Evolutionary conservation across 2,888 invertebrate genomes (phyloP).

Genomic region (Subacronicta megacephala): DNA sequence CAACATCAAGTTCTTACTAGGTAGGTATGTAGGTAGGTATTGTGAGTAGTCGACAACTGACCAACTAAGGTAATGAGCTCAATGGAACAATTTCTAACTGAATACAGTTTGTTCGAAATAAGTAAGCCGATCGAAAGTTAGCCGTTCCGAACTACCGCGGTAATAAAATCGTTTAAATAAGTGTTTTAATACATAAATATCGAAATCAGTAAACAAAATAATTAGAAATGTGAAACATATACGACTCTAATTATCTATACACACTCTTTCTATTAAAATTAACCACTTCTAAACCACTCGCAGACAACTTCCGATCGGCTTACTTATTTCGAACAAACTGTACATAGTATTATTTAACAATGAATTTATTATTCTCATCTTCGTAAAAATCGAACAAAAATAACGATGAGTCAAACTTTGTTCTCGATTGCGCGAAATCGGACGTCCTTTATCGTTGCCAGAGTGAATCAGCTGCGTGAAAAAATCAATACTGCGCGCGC

Average conservation of each 20-base stretch:
- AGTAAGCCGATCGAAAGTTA: too few species aligned
- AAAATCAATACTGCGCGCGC: constrained; percentile 82
- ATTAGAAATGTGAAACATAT: too few species aligned
- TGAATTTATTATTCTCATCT: constrained; percentile 52
- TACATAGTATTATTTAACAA: constrained; percentile 43
- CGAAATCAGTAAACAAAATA: too few species aligned
- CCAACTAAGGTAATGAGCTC: constrained; percentile 32
- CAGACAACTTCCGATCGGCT: too few species aligned
- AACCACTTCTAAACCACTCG: too few species aligned
- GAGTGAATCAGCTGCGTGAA: constrained; percentile 82
- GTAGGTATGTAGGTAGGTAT: background rate
- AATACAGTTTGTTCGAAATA: too few species aligned
- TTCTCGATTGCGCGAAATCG: constrained; percentile 75
- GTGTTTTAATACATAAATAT: too few species aligned
- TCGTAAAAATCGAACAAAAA: constrained; percentile 66
- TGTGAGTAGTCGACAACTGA: constrained; percentile 15
- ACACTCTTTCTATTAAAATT: too few species aligned
- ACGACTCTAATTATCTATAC: too few species aligned
- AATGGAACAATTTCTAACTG: constrained; percentile 48
- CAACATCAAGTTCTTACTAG: constrained; percentile 29
- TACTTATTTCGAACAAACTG: too few species aligned
- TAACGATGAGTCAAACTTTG: constrained; percentile 78
- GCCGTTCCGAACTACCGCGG: too few species aligned
- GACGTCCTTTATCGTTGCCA: constrained; percentile 50
- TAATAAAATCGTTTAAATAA: too few species aligned